These are phyloP conservation scores for Heliopora coerulea DNA, from an alignment of 92 coral and sea anemone species.

Conservation along the genomic window DNA sequence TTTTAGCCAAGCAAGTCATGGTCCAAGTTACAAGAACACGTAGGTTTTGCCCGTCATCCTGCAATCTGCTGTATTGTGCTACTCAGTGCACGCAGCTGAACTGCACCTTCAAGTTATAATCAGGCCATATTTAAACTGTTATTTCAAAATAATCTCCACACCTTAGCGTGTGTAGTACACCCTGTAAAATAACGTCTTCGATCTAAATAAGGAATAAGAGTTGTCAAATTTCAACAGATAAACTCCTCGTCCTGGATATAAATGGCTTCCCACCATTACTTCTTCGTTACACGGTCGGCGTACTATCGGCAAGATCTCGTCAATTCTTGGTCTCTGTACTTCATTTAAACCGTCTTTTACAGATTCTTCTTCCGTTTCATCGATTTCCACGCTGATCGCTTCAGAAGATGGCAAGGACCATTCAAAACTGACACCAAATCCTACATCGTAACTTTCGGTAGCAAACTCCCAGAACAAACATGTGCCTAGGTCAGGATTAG, in stretches of 20 bases:
- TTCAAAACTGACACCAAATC: conserved; percentile 96
- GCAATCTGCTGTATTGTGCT: no score
- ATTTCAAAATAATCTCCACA: no score
- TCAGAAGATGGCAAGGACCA: conserved; percentile 90
- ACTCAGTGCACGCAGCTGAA: no score
- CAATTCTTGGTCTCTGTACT: conserved; percentile 66
- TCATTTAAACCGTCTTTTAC: conserved; percentile 61
- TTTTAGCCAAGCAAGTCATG: no score
- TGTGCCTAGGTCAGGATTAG: no score
- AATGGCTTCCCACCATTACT: conserved; percentile 96
- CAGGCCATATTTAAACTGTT: no score
- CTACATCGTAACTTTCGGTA: conserved; percentile 89
- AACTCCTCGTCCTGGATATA: conserved; percentile 97
- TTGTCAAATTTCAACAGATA: conserved; percentile 96
- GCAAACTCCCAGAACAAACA: conserved; percentile 99
- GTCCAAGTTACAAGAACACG: no score
- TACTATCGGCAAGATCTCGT: conserved; percentile 92
- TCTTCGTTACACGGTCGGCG: conserved; percentile 98
- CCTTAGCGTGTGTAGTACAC: conserved; percentile 91
- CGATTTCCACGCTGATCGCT: conserved; percentile 83
- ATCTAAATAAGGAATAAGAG: conserved; percentile 91
- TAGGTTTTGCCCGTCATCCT: no score
- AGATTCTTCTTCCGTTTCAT: conserved; percentile 70
- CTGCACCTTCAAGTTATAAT: no score
- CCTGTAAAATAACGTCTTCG: conserved; percentile 93